phyloP scores from a whole-genome alignment of 2,888 invertebrate species.

The Metacarcinus magister region DNA sequence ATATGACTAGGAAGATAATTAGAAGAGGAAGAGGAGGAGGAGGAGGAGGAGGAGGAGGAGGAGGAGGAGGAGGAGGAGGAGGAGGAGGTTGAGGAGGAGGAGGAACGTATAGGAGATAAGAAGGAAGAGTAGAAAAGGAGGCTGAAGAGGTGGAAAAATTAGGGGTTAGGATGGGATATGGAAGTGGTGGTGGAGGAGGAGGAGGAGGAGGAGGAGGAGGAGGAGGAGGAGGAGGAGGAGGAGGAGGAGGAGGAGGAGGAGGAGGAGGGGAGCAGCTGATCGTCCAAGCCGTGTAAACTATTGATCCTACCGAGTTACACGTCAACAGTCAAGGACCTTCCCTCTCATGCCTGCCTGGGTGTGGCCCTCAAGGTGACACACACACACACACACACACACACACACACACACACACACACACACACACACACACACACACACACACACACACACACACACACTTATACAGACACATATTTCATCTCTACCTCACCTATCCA shows the following conservation, averaged over 20 bases:
- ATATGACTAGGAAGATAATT: background rate
- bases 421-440: constrained; percentile 26
- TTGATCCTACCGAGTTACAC: constrained; percentile 7
- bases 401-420: constrained; percentile 22
- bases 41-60: background rate
- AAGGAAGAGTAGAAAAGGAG: background rate
- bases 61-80: background rate
- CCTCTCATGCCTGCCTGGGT: constrained; percentile 17
- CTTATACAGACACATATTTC: background rate
- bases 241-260: background rate
- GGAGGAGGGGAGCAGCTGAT: background rate
- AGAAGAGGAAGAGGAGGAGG: background rate
- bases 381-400: constrained; percentile 39
- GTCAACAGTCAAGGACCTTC: constrained; percentile 19
- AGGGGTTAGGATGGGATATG: background rate
- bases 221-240: background rate
- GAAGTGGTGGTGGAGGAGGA: background rate
- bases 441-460: constrained; percentile 3
- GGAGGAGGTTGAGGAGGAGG: background rate
- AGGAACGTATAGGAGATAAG: background rate
- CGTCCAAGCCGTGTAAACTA: constrained; percentile 44
- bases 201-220: background rate
- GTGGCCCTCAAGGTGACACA: constrained; percentile 26
- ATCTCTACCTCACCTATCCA: background rate
- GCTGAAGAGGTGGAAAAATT: background rate